Evolutionary conservation across 2,797 vertebrate species (phyloP).

Genomic region (Paramormyrops hopkinsi): DNA sequence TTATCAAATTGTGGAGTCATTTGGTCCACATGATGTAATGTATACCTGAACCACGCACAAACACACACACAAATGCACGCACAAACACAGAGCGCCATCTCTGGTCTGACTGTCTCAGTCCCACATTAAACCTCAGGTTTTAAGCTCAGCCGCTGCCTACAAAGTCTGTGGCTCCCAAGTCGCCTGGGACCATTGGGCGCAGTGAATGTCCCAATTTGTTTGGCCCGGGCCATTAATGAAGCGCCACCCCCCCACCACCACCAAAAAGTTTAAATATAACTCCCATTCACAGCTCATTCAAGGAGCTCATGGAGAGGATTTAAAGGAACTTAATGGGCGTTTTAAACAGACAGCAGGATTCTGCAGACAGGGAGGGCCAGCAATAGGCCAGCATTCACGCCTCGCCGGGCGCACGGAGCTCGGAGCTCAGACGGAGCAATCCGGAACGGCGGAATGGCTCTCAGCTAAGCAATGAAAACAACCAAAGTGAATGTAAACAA

Average conservation of each 20-base stretch:
- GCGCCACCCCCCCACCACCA: neutral
- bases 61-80: neutral
- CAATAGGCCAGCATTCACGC: neutral
- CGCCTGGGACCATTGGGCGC: neutral
- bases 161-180: neutral
- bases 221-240: neutral
- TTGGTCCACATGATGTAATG: neutral
- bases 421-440: neutral
- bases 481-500: neutral
- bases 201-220: neutral
- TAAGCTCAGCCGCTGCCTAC: neutral
- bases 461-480: neutral
- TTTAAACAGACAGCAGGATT: neutral
- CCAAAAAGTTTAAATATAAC: neutral
- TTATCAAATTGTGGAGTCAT: neutral
- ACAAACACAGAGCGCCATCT: neutral
- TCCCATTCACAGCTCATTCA: neutral
- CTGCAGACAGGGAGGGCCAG: neutral
- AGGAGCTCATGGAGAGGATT: neutral
- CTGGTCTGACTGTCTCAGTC: neutral
- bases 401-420: neutral
- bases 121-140: neutral
- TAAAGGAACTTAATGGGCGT: neutral
- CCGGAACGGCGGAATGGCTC: neutral
- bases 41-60: neutral